Base-by-base conservation (phyloP, 2,888 invertebrate species). In the Portevinia maculata region DNA sequence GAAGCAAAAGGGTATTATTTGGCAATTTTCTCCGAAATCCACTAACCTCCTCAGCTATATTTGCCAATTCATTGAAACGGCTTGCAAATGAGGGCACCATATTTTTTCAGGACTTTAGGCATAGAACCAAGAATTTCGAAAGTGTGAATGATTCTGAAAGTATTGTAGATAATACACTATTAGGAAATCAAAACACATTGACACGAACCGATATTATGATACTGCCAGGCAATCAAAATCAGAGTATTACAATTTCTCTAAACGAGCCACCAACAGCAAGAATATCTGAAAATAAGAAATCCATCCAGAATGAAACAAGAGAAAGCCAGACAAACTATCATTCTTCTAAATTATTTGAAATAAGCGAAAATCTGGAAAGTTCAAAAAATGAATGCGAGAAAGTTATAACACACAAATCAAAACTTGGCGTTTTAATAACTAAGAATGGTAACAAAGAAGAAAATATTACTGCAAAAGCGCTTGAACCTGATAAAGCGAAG, bases 21-120 rank as follows among this genome's bases (percentile, higher is more conserved):
- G 52, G 52, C n/a, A 60, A 28, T 53, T 75, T 75, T 11, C 28
- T 75, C 15, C 67, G 67, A 28, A 67, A 59, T 9, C 41, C 74
- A 34, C 24, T 60, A 1, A 46, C 32, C 30, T 60, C 60, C 19
- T 60, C 60, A 15, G n/a, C 30, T 4, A 39, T 30, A 46, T 59
- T 74, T 2, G 50, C 50, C 7, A 30, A 67, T n/a, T 17, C 11
- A 6, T 57, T 75, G 1, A 67, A 28, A 3, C 59, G 74, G 0
- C 32, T 75, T 2, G 41, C 57, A 3, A 59, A 59, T 24, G 19
- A 13, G 0, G 67, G 44, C 7, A 41, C 15, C 7, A 19, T 1
- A 1, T 8, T 9, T 37, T 9, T 11, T 9, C 32, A 50, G 21
- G n/a, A 6, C 32, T 15, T 32, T 11, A 13, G 3, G 3, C 7